Base-by-base conservation (phyloP, 2,888 invertebrate genomes). In the Archips xylosteana region DNA sequence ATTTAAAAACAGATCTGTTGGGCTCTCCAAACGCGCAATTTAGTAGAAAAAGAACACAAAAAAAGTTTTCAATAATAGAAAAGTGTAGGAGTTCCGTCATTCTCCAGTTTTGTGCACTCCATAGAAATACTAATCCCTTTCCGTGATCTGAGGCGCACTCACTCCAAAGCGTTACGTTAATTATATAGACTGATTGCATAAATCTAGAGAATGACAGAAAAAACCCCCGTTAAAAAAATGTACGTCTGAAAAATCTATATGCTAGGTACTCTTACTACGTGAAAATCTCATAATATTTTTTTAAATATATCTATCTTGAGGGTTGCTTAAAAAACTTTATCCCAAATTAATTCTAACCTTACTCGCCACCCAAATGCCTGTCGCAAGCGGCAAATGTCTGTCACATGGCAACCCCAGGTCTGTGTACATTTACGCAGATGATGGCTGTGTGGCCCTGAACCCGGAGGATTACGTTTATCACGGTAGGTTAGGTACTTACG, bases 391-490 rank as follows among this genome's bases (percentile, higher is more conserved):
- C 23, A 57, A 57, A 12, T 57, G 57, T 10, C 12, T 5, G 12
- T 76, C 78, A 77, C 76, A 76, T 77, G 76, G 76, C 75, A 71
- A 54, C 66, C 66, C 65, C 76, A 71, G 79, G 57, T 57, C 23
- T 57, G 57, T 78, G 76, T 79, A 80, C 82, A 78, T 83, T 83
- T 85, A 84, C 79, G 77, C 83, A 81, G 81, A 85, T 86, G 87
- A 87, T 76, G 75, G 75, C 76, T 79, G 47, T 47, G 83, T 80
- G 91, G 78, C 92, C 92, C 77, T 92, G 92, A 92, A 90, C 91
- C 87, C 85, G 75, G 62, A 83, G 85, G 83, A 84, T 83, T 82
- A 78, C 79, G 87, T 86, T 91, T 89, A 92, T 92, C 90, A 88
- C 54, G 23, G 81, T 78, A 81, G 79, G 82, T 81, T 78, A 81